phyloP scores from a whole-genome alignment of 2,113 vertebrate species.

The Carettochelys insculpta region DNA sequence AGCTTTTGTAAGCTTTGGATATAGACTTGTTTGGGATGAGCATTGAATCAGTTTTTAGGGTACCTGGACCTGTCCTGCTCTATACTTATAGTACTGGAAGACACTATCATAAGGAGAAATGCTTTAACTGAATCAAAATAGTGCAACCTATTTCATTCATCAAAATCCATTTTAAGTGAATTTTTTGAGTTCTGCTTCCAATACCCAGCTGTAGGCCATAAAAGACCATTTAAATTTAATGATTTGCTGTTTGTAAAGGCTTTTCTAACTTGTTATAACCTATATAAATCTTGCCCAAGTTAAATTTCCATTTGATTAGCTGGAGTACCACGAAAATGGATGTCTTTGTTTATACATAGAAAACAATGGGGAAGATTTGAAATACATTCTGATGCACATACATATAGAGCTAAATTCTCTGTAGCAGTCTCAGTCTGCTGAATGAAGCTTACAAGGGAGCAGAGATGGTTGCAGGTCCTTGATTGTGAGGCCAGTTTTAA shows the following conservation, averaged over 20 bases:
- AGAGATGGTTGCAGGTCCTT: neutral
- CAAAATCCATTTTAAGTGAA: conserved; percentile 26
- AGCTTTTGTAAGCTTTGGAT: accelerated
- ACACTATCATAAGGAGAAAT: neutral
- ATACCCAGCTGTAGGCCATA: conserved; percentile 8
- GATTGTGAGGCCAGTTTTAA: neutral
- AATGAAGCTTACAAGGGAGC: neutral
- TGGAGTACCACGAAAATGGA: neutral
- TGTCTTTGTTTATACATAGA: neutral
- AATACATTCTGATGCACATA: neutral
- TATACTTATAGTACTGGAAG: neutral
- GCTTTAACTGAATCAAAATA: neutral
- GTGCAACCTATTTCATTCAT: neutral
- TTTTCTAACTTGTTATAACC: conserved; percentile 9
- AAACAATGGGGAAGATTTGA: neutral
- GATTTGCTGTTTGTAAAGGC: conserved; percentile 45
- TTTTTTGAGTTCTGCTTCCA: neutral
- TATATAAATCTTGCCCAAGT: neutral
- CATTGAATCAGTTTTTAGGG: neutral
- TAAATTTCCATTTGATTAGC: conserved; percentile 32
- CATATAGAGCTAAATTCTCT: neutral
- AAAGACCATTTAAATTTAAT: conserved; percentile 35
- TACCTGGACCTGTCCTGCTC: neutral
- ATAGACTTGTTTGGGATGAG: neutral
- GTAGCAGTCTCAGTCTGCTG: neutral